Evolutionary conservation across 2,797 vertebrate species (phyloP).

Genomic region (Muscicapa comitata): DNA sequence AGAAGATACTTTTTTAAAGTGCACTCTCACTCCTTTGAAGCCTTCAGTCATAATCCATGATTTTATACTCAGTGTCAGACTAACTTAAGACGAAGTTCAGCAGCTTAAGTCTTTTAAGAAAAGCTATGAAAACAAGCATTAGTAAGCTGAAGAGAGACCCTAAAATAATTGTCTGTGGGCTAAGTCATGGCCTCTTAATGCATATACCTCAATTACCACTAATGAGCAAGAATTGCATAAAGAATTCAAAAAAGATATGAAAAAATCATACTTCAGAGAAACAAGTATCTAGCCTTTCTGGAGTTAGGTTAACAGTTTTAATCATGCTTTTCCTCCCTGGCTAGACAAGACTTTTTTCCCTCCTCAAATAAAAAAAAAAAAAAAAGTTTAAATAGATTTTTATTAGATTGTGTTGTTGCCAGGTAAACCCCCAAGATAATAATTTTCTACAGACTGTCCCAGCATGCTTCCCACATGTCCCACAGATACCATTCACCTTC

Average conservation of each 20-base stretch:
- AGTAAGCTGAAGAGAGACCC: background rate
- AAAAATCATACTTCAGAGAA: background rate
- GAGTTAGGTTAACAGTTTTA: background rate
- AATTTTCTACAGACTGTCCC: background rate
- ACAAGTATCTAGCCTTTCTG: background rate
- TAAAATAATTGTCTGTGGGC: background rate
- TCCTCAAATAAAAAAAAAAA: background rate
- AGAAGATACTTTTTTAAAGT: background rate
- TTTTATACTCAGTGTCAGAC: background rate
- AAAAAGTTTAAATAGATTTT: background rate
- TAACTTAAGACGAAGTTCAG: background rate
- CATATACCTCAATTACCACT: background rate
- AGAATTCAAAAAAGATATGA: background rate
- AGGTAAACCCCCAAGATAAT: background rate
- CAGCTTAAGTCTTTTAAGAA: background rate
- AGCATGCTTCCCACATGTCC: background rate
- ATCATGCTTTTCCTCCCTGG: background rate
- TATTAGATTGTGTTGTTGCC: background rate
- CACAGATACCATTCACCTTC: background rate
- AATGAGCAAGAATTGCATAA: background rate
- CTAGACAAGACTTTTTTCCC: background rate
- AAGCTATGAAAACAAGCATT: background rate
- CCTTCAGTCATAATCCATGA: background rate
- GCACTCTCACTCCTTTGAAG: background rate
- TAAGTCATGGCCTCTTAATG: background rate